Evolutionary conservation across 2,113 vertebrate genomes (phyloP).

Genomic region (Microcebus murinus): DNA sequence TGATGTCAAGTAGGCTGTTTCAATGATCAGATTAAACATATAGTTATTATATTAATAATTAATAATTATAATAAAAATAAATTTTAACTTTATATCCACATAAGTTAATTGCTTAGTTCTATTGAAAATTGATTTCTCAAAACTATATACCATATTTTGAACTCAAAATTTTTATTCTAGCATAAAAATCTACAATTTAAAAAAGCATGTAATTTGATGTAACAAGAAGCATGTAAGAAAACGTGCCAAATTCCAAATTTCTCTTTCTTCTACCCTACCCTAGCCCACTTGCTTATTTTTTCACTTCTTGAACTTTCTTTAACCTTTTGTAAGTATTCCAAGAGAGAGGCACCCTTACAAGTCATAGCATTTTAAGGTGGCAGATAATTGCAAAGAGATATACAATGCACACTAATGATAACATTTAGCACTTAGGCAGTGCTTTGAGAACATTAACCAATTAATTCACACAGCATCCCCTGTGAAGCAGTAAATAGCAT

Average conservation of each 20-base stretch:
- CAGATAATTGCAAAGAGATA: constrained; percentile 60
- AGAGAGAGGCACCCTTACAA: not conserved
- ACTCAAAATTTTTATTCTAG: constrained; percentile 4
- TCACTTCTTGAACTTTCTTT: constrained; percentile 60
- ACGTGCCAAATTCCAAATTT: constrained; percentile 12
- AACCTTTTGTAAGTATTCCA: not conserved
- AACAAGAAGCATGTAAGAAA: constrained; percentile 29
- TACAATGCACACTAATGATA: constrained; percentile 44
- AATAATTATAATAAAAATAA: constrained; percentile 24
- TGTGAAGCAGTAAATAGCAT: not conserved
- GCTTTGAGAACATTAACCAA: constrained; percentile 48
- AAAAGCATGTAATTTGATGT: not conserved
- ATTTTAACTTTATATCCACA: not conserved
- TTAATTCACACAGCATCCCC: constrained; percentile 27
- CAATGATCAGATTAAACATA: not conserved
- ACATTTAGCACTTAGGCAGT: constrained; percentile 28
- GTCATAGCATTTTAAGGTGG: constrained; percentile 54
- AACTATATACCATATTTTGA: constrained; percentile 19
- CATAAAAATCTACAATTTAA: constrained; percentile 9
- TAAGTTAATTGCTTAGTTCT: constrained; percentile 36
- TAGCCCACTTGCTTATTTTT: not conserved
- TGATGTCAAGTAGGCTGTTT: not conserved
- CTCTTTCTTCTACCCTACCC: not conserved
- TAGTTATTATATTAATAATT: not conserved
- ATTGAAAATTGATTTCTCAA: constrained; percentile 7